Evolutionary conservation across 2,888 invertebrate genomes (phyloP).

Genomic region (Platycheirus rosarum): DNA sequence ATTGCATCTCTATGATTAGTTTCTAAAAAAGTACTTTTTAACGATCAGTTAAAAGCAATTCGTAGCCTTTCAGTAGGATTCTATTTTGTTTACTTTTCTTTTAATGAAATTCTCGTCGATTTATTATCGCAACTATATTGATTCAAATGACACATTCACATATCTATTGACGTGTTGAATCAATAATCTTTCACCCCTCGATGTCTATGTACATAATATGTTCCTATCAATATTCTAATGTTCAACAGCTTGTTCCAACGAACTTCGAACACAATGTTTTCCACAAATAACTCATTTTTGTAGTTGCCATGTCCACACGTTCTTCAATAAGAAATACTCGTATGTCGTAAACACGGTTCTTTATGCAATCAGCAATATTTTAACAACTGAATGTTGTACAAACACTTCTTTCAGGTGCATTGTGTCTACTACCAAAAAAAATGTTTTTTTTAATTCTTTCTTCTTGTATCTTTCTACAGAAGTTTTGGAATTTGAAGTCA

Average conservation of each 20-base stretch:
- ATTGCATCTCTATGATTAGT: too few species aligned
- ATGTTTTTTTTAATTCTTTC: too few species aligned
- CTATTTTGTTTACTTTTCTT: slow-evolving; percentile 45
- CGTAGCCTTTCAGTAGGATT: slow-evolving; percentile 8
- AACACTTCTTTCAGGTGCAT: slow-evolving; percentile 63
- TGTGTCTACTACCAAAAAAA: slow-evolving; percentile 15
- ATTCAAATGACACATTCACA: slow-evolving; percentile 60
- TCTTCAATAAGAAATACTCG: not conserved
- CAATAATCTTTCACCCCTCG: slow-evolving; percentile 32
- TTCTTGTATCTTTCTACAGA: slow-evolving; percentile 38
- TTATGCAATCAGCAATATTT: slow-evolving; percentile 54
- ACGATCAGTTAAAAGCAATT: too few species aligned
- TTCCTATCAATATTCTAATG: slow-evolving; percentile 6
- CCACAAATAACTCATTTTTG: slow-evolving; percentile 20
- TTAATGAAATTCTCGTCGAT: slow-evolving; percentile 37
- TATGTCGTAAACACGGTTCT: not conserved
- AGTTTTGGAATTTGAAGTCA: slow-evolving; percentile 37
- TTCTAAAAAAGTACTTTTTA: too few species aligned
- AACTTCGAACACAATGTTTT: slow-evolving; percentile 8
- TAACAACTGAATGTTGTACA: slow-evolving; percentile 64
- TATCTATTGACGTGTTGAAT: slow-evolving; percentile 47
- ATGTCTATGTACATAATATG: not conserved
- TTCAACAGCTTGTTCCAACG: slow-evolving; percentile 48
- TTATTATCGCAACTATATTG: slow-evolving; percentile 56
- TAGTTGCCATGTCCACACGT: slow-evolving; percentile 43